These are phyloP conservation scores for Eubasilissa splendida DNA, from an alignment of 2,888 invertebrate genomes.

Conservation along the genomic window DNA sequence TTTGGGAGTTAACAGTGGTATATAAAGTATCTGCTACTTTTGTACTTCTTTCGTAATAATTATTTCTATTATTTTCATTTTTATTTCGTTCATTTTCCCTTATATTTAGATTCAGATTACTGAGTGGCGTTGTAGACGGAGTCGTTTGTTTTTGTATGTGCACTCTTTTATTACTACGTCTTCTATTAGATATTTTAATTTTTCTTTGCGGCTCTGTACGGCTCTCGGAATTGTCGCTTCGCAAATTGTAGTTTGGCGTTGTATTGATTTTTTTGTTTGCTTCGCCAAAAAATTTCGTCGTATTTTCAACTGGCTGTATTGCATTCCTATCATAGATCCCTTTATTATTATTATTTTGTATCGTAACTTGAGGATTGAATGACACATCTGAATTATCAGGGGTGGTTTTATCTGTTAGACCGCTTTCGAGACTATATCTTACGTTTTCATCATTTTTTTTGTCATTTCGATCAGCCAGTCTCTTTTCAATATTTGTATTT, in stretches of 20 bases:
- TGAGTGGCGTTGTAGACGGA: constrained; percentile 1
- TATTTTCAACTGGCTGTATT: neutral
- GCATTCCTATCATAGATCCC: neutral
- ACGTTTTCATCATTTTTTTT: too few species aligned
- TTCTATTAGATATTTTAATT: constrained; percentile 15
- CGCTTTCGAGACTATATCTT: too few species aligned
- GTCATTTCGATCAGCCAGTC: too few species aligned
- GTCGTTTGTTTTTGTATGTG: constrained; percentile 16
- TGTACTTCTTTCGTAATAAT: too few species aligned
- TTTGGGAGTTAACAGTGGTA: too few species aligned
- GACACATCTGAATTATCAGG: neutral
- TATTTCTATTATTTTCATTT: too few species aligned
- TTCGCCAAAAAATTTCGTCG: neutral
- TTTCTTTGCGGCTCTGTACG: neutral
- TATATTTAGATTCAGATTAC: neutral
- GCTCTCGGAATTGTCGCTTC: neutral
- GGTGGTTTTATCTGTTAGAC: too few species aligned
- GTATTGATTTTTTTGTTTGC: constrained; percentile 3
- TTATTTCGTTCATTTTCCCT: too few species aligned
- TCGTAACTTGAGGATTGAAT: neutral
- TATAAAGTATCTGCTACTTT: too few species aligned
- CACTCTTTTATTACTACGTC: constrained; percentile 11
- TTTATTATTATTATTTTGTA: neutral
- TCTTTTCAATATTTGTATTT: too few species aligned
- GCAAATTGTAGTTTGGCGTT: neutral